Percentiles rank a stretch among this genome's conserved stretches.
Conservation (phyloP, 1,140 invertebrate species). For the Drosophila varians region DNA sequence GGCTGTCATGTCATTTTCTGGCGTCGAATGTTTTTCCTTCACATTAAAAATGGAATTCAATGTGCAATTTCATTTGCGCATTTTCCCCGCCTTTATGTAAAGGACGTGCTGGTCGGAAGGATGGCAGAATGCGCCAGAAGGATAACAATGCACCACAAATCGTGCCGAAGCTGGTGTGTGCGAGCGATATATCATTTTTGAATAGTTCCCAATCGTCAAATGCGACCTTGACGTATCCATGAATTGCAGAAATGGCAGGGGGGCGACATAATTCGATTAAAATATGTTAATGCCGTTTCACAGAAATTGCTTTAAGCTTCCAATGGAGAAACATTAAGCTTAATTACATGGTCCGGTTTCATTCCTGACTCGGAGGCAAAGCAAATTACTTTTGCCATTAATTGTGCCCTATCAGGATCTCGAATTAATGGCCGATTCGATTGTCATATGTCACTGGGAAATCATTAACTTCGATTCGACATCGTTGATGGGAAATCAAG, state of each 20-base stretch:
- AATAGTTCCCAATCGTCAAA: conserved; percentile 64
- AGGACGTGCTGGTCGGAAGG: conserved; percentile 5
- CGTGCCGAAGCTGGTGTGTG: conserved; percentile 13
- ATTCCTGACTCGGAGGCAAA: conserved; percentile 1
- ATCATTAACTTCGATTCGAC: conserved; percentile 44
- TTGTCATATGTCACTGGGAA: conserved; percentile 22
- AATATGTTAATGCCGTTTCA: conserved; percentile 60
- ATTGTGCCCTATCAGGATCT: not conserved
- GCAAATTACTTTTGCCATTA: conserved; percentile 24
- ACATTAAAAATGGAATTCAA: conserved; percentile 65
- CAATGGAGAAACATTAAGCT: not conserved
- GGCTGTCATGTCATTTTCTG: conserved; percentile 59
- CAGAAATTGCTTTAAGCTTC: not conserved
- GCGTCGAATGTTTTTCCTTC: conserved; percentile 28
- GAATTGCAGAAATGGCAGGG: conserved; percentile 6
- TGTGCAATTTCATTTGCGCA: conserved; percentile 54
- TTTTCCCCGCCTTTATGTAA: conserved; percentile 6
- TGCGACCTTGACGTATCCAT: conserved; percentile 41
- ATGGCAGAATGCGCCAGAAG: not conserved
- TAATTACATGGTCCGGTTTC: conserved; percentile 20
- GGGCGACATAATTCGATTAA: conserved; percentile 57
- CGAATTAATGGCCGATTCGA: conserved; percentile 45
- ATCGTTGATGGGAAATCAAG: conserved; percentile 23
- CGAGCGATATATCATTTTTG: conserved; percentile 59
- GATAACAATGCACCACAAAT: conserved; percentile 22